Evolutionary conservation across 2,113 vertebrate species (phyloP), one percentile per base, ranked within the genome.

Genomic region (Echinops telfairi): DNA sequence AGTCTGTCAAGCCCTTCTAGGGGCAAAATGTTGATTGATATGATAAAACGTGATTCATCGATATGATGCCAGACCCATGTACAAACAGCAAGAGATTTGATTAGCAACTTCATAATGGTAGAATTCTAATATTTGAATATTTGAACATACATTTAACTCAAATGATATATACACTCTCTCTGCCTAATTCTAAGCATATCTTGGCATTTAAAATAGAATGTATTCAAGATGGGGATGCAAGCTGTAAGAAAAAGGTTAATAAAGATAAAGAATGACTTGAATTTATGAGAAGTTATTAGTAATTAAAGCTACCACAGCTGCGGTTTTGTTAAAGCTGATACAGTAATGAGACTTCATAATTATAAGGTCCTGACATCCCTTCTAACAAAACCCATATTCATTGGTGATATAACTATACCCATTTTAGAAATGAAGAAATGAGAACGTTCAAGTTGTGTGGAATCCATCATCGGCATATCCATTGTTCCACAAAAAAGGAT

Each of bases 1-100:
- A 83, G 97, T 93, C 95, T 96, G 86, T 97, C 97, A 97, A 94
- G 95, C 77, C 90, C 93, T 94, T 96, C 87, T 90, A 85, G 92
- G 85, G 95, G 85, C 81, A 96, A 93, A 81, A 58, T 97, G 82
- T 92, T 97, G 96, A 97, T 79, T 97, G 97, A 94, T 96, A 97
- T 89, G 70, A 94, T 93, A 97, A 97, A 94, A 97, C 89, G 36
- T 95, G 91, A 94, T n/a, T 96, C 95, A 96, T 47, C 20, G 23
- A 94, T 96, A 95, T 84, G 95, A 95, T 95, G 83, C 81, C 95
- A 96, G 90, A 96, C 95, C 68, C 81, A 83, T 92, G 89, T 94
- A 91, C 66, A 95, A 97, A 91, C 78, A 96, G 90, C 85, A 95
- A 91, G 43, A 6, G 80, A 16, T 81, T 92, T 94, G 83, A 94